phyloP scores from a whole-genome alignment of 2,797 vertebrate genomes.

The Etheostoma nigrum region DNA sequence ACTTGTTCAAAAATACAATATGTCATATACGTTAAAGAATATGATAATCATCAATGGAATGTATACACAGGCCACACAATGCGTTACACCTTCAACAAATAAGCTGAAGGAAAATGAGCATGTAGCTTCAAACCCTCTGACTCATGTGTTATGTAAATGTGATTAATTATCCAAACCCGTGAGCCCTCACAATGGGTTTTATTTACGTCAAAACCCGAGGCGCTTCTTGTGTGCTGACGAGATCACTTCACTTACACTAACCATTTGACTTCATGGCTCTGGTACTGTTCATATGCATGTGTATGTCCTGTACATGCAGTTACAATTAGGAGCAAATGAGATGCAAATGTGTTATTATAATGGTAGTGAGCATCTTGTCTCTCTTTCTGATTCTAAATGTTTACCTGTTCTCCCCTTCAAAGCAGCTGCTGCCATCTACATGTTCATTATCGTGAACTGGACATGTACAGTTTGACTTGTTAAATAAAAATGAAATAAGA shows the following conservation, averaged over 20 bases:
- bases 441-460: not conserved
- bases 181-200: slow-evolving; percentile 52
- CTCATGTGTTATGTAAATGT: slow-evolving; percentile 60
- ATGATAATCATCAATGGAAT: not conserved
- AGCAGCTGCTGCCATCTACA: not conserved
- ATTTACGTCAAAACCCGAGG: slow-evolving; percentile 55
- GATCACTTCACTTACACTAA: slow-evolving; percentile 34
- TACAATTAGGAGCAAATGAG: slow-evolving; percentile 6
- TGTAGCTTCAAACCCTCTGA: slow-evolving; percentile 48
- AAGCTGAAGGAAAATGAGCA: slow-evolving; percentile 25
- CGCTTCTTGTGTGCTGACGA: slow-evolving; percentile 32
- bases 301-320: not conserved
- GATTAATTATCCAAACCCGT: slow-evolving; percentile 61
- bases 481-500: slow-evolving; percentile 51
- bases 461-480: not conserved
- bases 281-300: not conserved
- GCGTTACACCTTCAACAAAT: slow-evolving; percentile 24
- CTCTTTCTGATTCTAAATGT: not conserved
- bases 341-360: slow-evolving; percentile 18
- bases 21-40: not conserved
- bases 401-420: not conserved
- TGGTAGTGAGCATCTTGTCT: not conserved
- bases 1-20: not conserved
- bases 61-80: not conserved
- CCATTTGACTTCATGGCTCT: slow-evolving; percentile 31